Conservation (phyloP, 2,888 invertebrate species). For the Drosophila testacea region DNA sequence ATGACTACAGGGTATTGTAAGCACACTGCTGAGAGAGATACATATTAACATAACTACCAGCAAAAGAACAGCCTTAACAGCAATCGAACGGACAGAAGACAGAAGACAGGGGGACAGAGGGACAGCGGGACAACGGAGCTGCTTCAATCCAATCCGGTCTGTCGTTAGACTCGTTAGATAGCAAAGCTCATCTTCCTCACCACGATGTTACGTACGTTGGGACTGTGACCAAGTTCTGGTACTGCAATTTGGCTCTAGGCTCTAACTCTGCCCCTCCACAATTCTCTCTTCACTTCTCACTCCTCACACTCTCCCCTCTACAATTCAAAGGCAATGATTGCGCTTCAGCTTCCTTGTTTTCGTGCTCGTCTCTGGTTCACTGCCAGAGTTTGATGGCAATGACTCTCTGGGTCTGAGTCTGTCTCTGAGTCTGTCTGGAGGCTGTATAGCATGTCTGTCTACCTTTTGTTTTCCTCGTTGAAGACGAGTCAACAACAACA, state of each 20-base stretch:
- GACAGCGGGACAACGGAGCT: conserved; percentile 29
- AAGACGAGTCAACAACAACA: conserved; percentile 30
- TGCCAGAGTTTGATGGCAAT: conserved; percentile 77
- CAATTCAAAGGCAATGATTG: conserved; percentile 52
- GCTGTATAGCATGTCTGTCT: conserved; percentile 39
- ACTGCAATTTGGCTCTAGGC: conserved; percentile 68
- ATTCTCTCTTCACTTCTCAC: not conserved
- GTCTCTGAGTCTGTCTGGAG: conserved; percentile 18
- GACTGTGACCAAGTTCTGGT: conserved; percentile 71
- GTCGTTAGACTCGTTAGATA: conserved; percentile 76
- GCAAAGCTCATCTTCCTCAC: conserved; percentile 43
- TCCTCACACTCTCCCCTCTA: not conserved
- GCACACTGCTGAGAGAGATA: conserved; percentile 42
- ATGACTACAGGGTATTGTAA: conserved; percentile 25
- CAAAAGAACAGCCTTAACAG: conserved; percentile 38
- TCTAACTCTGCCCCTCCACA: not conserved
- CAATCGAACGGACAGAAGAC: conserved; percentile 34
- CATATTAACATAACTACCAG: conserved; percentile 75
- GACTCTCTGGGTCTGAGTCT: conserved; percentile 47
- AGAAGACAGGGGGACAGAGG: too few relatives aligned
- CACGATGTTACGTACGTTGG: conserved; percentile 13
- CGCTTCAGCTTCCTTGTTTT: conserved; percentile 75
- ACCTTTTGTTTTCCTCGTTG: conserved; percentile 42
- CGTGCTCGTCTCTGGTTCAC: conserved; percentile 70
- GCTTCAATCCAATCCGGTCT: conserved; percentile 63